phyloP scores from a whole-genome alignment of 23 tunicate genomes.

The Ascidia mentula region DNA sequence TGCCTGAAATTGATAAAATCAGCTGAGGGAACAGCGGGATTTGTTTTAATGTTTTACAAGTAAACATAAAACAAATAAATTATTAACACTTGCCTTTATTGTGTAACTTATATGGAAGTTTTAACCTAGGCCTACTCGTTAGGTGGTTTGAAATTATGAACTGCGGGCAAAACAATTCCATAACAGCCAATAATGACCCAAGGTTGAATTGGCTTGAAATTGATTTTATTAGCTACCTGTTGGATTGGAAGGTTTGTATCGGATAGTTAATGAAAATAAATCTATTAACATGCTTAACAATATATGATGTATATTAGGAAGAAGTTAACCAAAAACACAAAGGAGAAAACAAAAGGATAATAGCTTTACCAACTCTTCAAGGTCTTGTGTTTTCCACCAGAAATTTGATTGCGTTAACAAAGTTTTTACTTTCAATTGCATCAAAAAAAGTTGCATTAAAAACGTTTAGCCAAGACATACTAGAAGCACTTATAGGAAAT shows the following conservation, averaged over 20 bases:
- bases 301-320: background rate
- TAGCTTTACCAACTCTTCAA: background rate
- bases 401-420: background rate
- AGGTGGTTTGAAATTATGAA: constrained; percentile 17
- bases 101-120: too few relatives aligned
- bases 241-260: background rate
- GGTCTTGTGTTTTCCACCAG: background rate
- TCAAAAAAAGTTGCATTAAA: background rate
- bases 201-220: constrained; percentile 10
- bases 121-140: too few relatives aligned
- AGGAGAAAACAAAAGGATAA: background rate
- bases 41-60: constrained; percentile 25
- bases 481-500: background rate
- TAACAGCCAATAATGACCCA: background rate
- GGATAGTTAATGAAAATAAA: too few relatives aligned
- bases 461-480: background rate
- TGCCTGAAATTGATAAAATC: background rate
- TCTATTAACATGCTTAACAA: too few relatives aligned
- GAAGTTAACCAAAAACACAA: background rate
- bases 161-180: constrained; percentile 1
- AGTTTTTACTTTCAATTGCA: background rate
- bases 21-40: constrained; percentile 26
- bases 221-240: background rate
- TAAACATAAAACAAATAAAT: background rate
- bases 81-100: too few relatives aligned